A percentile compares a stretch with the other conserved stretches of the same genome.
phyloP scores from a whole-genome alignment of 2,113 vertebrate genomes.

The Ageneiosus marmoratus region DNA sequence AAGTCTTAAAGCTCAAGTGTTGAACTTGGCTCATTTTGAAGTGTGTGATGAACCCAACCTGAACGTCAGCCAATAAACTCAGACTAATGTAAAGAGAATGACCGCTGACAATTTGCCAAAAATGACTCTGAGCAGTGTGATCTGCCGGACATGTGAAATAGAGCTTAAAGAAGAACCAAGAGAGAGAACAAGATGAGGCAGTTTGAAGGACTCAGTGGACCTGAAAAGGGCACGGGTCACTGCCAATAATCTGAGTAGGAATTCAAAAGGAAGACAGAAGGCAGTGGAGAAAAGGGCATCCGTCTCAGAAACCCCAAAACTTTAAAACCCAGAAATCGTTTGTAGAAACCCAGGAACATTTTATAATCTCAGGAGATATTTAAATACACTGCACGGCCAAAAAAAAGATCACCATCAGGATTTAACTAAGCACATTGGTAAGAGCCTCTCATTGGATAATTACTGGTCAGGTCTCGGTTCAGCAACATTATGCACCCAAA shows the following conservation, averaged over 20 bases:
- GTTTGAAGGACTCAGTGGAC: neutral
- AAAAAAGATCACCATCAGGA: no score
- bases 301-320: neutral
- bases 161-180: neutral
- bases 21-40: neutral
- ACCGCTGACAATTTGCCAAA: no score
- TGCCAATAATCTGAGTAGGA: neutral
- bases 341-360: neutral
- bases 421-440: no score
- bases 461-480: no score
- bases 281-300: neutral
- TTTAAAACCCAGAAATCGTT: neutral
- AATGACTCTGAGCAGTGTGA: neutral
- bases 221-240: neutral
- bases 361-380: neutral
- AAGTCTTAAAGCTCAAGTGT: neutral
- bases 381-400: no score
- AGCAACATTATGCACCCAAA: no score
- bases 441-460: no score
- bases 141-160: neutral
- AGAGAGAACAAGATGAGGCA: neutral
- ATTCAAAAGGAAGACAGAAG: neutral
- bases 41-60: neutral
- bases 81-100: neutral
- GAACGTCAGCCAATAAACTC: neutral